phyloP scores from a whole-genome alignment of 1,140 invertebrate species.

The Spodoptera litura region DNA sequence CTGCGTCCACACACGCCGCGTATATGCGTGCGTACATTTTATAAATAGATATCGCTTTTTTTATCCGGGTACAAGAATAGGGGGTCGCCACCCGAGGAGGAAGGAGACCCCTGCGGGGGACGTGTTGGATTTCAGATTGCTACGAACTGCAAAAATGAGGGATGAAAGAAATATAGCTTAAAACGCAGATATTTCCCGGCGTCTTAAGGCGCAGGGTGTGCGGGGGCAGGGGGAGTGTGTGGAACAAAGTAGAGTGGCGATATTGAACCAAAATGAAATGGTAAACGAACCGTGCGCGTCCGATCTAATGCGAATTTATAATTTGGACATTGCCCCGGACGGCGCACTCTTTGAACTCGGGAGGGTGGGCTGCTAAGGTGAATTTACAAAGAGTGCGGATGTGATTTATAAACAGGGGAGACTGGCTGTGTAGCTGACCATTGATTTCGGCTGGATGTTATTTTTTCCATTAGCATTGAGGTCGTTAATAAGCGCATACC shows the following conservation, averaged over 20 bases:
- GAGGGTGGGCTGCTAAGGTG: conserved; percentile 73
- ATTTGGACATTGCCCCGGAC: conserved; percentile 83
- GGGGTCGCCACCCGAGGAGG: conserved; percentile 73
- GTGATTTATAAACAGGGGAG: conserved; percentile 80
- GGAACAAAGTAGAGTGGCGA: conserved; percentile 86
- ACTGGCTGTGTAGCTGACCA: conserved; percentile 58
- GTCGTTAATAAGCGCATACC: conserved; percentile 67
- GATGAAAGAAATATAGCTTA: conserved; percentile 88
- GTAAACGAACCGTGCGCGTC: conserved; percentile 85
- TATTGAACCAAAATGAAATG: conserved; percentile 86
- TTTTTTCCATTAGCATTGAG: conserved; percentile 65
- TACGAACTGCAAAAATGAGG: conserved; percentile 87
- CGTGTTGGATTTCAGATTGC: conserved; percentile 86
- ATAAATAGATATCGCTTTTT: conserved; percentile 86
- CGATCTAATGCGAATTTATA: conserved; percentile 86
- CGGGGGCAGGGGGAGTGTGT: conserved; percentile 78
- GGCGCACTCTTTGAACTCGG: conserved; percentile 80
- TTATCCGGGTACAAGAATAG: conserved; percentile 84
- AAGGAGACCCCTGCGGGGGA: conserved; percentile 77
- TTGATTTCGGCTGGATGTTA: conserved; percentile 62
- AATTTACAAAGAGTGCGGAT: conserved; percentile 79
- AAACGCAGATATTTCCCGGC: conserved; percentile 87
- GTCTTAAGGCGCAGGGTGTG: conserved; percentile 79
- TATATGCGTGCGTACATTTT: conserved; percentile 81
- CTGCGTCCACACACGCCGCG: conserved; percentile 72